phyloP scores from a whole-genome alignment of 2,113 vertebrate genomes.

The Epinephelus moara region DNA sequence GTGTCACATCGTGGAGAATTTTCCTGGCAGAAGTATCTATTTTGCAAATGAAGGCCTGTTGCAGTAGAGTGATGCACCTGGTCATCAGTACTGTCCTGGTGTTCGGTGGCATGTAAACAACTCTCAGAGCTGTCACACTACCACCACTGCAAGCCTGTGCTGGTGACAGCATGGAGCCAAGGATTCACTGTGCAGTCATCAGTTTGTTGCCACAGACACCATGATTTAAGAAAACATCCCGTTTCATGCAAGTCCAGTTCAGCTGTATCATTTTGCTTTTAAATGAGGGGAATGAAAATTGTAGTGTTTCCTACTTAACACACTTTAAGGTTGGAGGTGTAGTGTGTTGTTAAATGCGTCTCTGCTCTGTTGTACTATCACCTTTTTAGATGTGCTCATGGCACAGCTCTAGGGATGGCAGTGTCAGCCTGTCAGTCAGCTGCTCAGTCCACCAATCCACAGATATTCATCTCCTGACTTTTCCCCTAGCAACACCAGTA shows the following conservation, averaged over 20 bases:
- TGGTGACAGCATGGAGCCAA: neutral
- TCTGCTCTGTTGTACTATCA: neutral
- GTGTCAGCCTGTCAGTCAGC: neutral
- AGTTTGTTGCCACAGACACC: neutral
- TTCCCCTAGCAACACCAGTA: neutral
- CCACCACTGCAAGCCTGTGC: neutral
- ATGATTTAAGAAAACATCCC: neutral
- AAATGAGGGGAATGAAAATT: neutral
- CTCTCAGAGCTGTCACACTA: neutral
- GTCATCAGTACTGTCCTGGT: neutral
- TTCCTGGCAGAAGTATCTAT: neutral
- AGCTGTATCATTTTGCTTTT: neutral
- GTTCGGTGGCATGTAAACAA: slow-evolving; percentile 7
- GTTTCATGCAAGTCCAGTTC: neutral
- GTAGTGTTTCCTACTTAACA: neutral
- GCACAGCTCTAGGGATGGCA: neutral
- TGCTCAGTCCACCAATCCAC: neutral
- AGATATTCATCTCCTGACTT: neutral
- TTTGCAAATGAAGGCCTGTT: neutral
- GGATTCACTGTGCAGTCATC: neutral
- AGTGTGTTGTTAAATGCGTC: neutral
- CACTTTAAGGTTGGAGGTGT: neutral
- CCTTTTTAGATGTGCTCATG: neutral
- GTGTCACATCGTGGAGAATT: no score
- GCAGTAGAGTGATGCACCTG: neutral